Conservation (phyloP, 2,797 vertebrate genomes). For the Sebastes trivittatus region DNA sequence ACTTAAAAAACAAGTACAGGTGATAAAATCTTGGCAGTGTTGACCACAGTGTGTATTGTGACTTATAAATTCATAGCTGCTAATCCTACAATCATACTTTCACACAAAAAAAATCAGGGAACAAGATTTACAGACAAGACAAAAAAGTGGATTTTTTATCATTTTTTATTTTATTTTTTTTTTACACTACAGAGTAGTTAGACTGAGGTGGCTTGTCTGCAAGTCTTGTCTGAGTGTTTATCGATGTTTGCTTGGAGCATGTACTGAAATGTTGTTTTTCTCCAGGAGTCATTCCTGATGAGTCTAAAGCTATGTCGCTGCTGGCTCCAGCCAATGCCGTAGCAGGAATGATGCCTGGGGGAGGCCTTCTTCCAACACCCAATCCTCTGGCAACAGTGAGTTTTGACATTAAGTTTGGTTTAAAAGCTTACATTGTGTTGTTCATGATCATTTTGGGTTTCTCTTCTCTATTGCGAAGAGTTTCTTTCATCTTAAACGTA, state of each 20-base stretch:
- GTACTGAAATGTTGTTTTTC: conserved; percentile 77
- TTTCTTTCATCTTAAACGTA: not conserved
- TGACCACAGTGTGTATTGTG: conserved; percentile 99
- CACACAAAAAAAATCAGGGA: conserved; percentile 62
- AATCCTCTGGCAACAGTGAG: conserved; percentile 94
- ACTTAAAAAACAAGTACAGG: conserved; percentile 99
- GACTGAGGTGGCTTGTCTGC: conserved; percentile 86
- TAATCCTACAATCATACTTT: conserved; percentile 79
- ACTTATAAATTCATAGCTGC: conserved; percentile 86
- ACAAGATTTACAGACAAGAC: conserved; percentile 81
- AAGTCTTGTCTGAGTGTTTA: conserved; percentile 79
- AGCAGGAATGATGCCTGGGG: conserved; percentile 98
- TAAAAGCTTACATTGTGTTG: no score
- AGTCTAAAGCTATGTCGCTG: conserved; percentile 99
- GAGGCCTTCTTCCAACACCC: conserved; percentile 97
- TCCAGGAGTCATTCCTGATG: conserved; percentile 99
- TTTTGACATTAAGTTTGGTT: not conserved
- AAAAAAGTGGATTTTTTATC: conserved; percentile 60
- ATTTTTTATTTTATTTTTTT: conserved; percentile 9
- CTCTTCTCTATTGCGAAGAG: not conserved
- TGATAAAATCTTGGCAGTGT: conserved; percentile 99
- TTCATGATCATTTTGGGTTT: not conserved
- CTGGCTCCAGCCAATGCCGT: conserved; percentile 99
- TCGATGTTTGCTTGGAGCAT: not conserved
- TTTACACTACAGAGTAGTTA: conserved; percentile 84